Base-by-base conservation (phyloP, 2,888 invertebrate species). In the Eristalis pertinax region DNA sequence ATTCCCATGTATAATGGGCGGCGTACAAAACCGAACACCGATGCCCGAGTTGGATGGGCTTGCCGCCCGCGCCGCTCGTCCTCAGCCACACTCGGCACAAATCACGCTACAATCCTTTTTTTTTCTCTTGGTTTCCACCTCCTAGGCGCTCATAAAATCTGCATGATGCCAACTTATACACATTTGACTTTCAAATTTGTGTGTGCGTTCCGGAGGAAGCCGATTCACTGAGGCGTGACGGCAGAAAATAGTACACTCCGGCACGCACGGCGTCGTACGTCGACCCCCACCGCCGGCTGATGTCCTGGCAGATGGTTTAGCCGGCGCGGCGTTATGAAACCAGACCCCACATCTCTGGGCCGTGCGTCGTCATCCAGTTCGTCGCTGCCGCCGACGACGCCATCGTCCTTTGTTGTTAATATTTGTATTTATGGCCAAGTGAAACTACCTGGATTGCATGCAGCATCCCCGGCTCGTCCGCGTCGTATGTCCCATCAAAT, bases 181-280 rank as follows among this genome's bases (percentile, higher is more conserved):
- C 50, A 83, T 83, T 86, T 78, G 85, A 82, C 82, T 86, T 86
- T 82, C 77, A 86, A 82, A 86, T 86, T 69, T 81, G 35, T 76
- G 24, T 56, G 15, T 7, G 26, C 60, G 60, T 50, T 19, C 19
- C 26, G 26, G 50, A 50, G 35, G 29, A 70, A 84, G 69, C 65
- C 67, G 50, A 75, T 80, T 67, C 56, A 62, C 67, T 56, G 41
- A 43, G 64, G 62, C 58, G 63, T 43, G 38, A 63, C 62, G 67
- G 56, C 38, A 70, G 24, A 74, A 72, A 69, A 32, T 60, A 58
- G 64, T 35, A 56, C 35, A 60, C 56, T 56, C 58, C 29, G 69
- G 81, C 68, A 81, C 81, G 80, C 72, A 80, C 43, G 73, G 72
- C 19, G n/a, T 19, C 56, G 74, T 50, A 69, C 60, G 38, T 74